These are phyloP conservation scores for Papilio machaon DNA, from an alignment of 1,140 invertebrate species.

Conservation along the genomic window DNA sequence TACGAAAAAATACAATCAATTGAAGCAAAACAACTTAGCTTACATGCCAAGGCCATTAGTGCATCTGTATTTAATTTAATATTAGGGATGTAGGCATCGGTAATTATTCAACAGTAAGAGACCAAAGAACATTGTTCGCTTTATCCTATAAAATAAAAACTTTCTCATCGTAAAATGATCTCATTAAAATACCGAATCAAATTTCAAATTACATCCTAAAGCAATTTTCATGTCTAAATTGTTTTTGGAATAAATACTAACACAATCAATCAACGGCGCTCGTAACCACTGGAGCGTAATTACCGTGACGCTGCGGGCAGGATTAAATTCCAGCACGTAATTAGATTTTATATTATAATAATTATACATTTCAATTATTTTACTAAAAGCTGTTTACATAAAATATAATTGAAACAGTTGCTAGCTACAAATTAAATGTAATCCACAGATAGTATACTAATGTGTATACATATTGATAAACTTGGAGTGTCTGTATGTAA, in stretches of 20 bases:
- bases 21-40: constrained; percentile 47
- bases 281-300: constrained; percentile 15
- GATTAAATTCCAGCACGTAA: background rate
- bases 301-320: background rate
- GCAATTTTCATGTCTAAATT: background rate
- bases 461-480: too few species aligned
- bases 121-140: background rate
- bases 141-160: background rate
- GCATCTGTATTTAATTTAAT: too few species aligned
- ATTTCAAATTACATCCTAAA: background rate
- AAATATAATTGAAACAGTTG: background rate
- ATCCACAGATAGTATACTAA: background rate
- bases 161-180: too few species aligned
- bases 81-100: background rate
- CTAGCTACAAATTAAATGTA: background rate
- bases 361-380: constrained; percentile 15
- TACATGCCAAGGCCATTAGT: too few species aligned
- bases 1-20: constrained; percentile 76
- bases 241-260: background rate
- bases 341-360: constrained; percentile 16
- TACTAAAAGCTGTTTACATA: background rate
- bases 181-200: background rate
- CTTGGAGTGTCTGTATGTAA: too few species aligned
- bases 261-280: background rate
- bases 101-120: background rate